Evolutionary conservation across 2,797 vertebrate genomes (phyloP).

Genomic region (Premnoplex brunnescens): DNA sequence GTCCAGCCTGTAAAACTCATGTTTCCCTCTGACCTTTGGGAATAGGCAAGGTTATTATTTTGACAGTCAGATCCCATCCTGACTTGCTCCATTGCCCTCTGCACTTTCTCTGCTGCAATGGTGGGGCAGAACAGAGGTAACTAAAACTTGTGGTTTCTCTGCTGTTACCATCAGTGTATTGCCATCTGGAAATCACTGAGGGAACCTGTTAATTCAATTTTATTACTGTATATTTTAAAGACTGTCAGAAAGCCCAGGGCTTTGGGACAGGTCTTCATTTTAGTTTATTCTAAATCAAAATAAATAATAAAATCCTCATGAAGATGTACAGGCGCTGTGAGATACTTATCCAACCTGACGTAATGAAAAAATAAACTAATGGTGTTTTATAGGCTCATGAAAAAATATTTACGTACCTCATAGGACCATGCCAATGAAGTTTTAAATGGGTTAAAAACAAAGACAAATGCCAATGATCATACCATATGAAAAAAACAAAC

Average conservation of each 20-base stretch:
- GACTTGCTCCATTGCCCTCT: neutral
- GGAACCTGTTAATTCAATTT: constrained; percentile 58
- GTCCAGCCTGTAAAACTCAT: neutral
- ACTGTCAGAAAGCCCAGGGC: constrained; percentile 25
- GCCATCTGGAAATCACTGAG: constrained; percentile 44
- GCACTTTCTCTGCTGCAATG: neutral
- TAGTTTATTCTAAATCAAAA: constrained; percentile 67
- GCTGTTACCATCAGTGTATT: neutral
- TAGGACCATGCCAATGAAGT: constrained; percentile 10
- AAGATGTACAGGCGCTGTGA: constrained; percentile 58
- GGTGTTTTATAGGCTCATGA: constrained; percentile 58
- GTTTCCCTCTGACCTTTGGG: neutral
- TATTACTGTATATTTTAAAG: constrained; percentile 67
- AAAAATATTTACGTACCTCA: constrained; percentile 54
- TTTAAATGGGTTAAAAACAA: constrained; percentile 33
- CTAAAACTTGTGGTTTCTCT: neutral
- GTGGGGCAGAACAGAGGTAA: neutral
- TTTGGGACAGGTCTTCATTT: constrained; percentile 38
- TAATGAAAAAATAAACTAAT: constrained; percentile 55
- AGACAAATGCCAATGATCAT: neutral
- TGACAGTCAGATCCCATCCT: neutral
- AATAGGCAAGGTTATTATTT: neutral
- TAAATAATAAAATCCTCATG: constrained; percentile 63
- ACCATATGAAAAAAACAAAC: neutral
- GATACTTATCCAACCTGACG: constrained; percentile 43